Conservation (phyloP, 1,140 invertebrate species). For the Listronotus oregonensis region DNA sequence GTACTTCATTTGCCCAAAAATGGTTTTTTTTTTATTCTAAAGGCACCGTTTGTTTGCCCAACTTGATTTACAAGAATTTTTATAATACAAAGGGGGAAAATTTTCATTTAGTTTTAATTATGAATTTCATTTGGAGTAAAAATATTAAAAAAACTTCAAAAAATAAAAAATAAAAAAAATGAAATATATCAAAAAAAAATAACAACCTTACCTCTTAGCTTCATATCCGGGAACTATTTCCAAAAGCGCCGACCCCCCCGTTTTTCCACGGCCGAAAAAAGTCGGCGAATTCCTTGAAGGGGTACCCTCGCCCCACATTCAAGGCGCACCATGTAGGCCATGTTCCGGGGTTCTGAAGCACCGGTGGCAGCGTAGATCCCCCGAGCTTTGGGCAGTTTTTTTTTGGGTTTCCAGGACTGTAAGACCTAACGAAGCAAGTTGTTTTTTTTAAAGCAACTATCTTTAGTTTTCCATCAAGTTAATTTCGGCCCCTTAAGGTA, state of each 20-base stretch:
- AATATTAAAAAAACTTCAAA: too few species aligned
- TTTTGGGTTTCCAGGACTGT: conserved; percentile 97
- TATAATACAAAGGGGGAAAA: too few species aligned
- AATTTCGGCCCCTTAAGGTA: too few species aligned
- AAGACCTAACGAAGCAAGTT: conserved; percentile 62
- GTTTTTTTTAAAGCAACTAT: background rate
- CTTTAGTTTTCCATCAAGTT: too few species aligned
- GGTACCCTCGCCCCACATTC: conserved; percentile 96
- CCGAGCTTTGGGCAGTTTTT: conserved; percentile 88
- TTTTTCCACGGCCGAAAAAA: conserved; percentile 96
- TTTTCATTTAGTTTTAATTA: too few species aligned
- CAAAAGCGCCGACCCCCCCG: conserved; percentile 99
- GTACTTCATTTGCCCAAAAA: too few species aligned
- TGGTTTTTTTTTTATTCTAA: too few species aligned
- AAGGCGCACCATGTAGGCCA: conserved; percentile 99
- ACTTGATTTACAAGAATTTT: too few species aligned
- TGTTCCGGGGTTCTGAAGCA: conserved; percentile 96
- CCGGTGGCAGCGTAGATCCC: conserved; percentile 99
- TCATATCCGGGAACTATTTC: conserved; percentile 99
- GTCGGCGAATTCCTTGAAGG: conserved; percentile 92
- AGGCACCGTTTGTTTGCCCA: too few species aligned
- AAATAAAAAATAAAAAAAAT: too few species aligned
- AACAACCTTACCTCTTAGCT: conserved; percentile 74
- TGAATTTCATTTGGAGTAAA: too few species aligned
- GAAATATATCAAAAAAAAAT: too few species aligned